Conservation (phyloP, 1,140 invertebrate species). For the Agrilus planipennis region DNA sequence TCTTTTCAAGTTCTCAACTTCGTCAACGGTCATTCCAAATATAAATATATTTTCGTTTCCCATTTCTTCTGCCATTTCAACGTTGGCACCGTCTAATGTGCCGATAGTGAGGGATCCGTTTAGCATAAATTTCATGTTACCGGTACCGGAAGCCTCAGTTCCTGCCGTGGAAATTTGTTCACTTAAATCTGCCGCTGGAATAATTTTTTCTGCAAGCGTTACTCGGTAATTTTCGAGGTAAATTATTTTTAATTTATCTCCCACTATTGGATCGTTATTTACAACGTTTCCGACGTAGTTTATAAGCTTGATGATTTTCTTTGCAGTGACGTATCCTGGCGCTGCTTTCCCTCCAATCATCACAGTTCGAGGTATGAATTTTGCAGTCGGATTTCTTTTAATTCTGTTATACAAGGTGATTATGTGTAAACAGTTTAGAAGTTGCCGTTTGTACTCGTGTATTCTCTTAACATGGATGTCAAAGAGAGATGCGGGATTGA, state of each 20-base stretch:
- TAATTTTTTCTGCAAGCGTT: conserved; percentile 95
- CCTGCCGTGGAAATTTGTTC: conserved; percentile 98
- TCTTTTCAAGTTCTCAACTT: conserved; percentile 71
- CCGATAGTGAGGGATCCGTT: conserved; percentile 98
- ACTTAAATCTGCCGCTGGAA: conserved; percentile 95
- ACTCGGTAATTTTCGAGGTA: conserved; percentile 98
- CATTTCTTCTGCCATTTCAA: conserved; percentile 99
- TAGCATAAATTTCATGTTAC: conserved; percentile 70
- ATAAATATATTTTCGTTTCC: conserved; percentile 98
- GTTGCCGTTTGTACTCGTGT: conserved; percentile 97
- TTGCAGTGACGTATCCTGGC: conserved; percentile 96
- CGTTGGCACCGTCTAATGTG: conserved; percentile 97
- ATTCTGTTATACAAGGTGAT: conserved; percentile 97
- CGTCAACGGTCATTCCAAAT: conserved; percentile 92
- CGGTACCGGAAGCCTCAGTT: conserved; percentile 93
- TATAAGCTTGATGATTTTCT: conserved; percentile 97
- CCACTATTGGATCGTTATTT: conserved; percentile 96
- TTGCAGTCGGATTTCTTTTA: conserved; percentile 77
- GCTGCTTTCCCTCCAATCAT: conserved; percentile 99
- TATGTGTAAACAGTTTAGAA: conserved; percentile 92
- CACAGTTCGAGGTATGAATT: conserved; percentile 83
- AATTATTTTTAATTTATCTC: conserved; percentile 91
- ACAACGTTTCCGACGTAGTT: conserved; percentile 82
- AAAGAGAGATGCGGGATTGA: conserved; percentile 92
- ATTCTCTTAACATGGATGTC: conserved; percentile 99